Evolutionary conservation across 2,113 vertebrate species (phyloP), one percentile per base, ranked within the genome.

Genomic region (Poecilia latipinna): DNA sequence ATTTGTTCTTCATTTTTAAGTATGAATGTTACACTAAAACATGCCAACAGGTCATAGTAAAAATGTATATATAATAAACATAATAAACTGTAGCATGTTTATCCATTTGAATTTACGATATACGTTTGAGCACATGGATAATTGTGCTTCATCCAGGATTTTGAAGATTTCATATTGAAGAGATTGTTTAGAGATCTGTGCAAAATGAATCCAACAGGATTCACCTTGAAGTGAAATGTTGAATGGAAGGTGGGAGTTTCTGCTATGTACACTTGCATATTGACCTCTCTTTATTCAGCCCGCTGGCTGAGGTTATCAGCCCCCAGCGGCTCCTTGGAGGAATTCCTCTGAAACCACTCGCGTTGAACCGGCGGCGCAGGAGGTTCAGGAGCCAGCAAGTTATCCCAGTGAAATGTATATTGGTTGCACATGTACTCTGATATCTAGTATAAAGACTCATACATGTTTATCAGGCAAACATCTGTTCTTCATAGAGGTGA

Each of bases 281-380:
- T 93, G 91, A 90, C 92, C 90, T 74, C 70, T 86, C 77, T 82
- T 86, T 66, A 64, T 62, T 60, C 78, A 82, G 79, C 74, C 79
- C 81, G 66, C 69, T 71, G 75, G 68, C 79, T 44, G 70, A 77
- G 88, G 82, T 93, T 93, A 93, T 93, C 92, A 90, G 83, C 1
- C 31, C 19, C 48, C 68, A 48, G 82, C 44, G 68, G 72, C 39
- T 77, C 57, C 32, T 2, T 37, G 11, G 26, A 85, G 76, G 88
- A 90, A 91, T 93, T 90, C 84, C 86, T 80, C 88, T 90, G 85
- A 89, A 80, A 78, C 15, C 12, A 63, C 62, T 61, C 28, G 54
- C 48, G 70, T 57, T 65, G 68, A 68, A 82, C 75, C 64, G 74
- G 67, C 17, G 32, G 35, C 35, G 79, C 48, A 81, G 68, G 76